phyloP scores from a whole-genome alignment of 2,113 vertebrate genomes.

The Ctenomys sociabilis region DNA sequence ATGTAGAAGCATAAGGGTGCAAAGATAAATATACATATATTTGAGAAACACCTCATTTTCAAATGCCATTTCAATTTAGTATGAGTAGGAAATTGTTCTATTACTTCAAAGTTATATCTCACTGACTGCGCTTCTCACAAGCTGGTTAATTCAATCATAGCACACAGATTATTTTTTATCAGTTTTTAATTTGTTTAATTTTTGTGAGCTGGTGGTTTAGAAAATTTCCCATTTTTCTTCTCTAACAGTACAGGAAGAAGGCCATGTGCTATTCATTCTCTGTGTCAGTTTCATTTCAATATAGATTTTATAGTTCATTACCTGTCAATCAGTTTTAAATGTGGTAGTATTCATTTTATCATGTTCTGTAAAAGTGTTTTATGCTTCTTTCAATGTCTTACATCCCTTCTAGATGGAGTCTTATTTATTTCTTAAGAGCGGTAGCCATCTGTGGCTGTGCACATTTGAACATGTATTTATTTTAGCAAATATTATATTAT shows the following conservation, averaged over 20 bases:
- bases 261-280: conserved; percentile 73
- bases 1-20: conserved; percentile 50
- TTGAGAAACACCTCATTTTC: conserved; percentile 56
- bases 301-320: conserved; percentile 88
- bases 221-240: conserved; percentile 80
- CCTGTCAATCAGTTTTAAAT: conserved; percentile 86
- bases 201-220: conserved; percentile 77
- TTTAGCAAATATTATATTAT: conserved; percentile 81
- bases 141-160: conserved; percentile 82
- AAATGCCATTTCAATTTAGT: conserved; percentile 23
- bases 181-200: conserved; percentile 86
- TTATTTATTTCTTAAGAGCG: conserved; percentile 83
- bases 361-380: conserved; percentile 82
- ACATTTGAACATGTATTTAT: conserved; percentile 82
- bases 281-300: conserved; percentile 83
- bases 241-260: conserved; percentile 63
- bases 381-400: conserved; percentile 78
- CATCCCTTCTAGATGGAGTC: conserved; percentile 80
- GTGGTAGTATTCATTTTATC: conserved; percentile 80
- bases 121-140: conserved; percentile 71
- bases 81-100: conserved; percentile 54
- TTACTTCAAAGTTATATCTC: conserved; percentile 71
- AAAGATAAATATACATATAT: conserved; percentile 38
- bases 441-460: conserved; percentile 76
- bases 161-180: conserved; percentile 83